A percentile compares a stretch with the other conserved stretches of the same genome.
These are phyloP conservation scores for Microplitis deprimator DNA, from an alignment of 2,888 invertebrate species.

Conservation along the genomic window DNA sequence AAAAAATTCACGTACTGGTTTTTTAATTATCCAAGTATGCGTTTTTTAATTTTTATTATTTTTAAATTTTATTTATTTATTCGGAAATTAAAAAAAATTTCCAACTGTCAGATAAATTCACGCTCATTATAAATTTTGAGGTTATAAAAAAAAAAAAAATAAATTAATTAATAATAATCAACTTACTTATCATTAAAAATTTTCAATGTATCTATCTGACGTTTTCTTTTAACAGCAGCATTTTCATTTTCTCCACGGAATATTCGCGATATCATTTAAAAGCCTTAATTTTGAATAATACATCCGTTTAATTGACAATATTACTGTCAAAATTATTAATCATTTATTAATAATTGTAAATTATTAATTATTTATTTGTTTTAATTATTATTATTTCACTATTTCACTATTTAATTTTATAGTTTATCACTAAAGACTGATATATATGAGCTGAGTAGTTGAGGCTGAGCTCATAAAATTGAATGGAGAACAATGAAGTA, in stretches of 20 bases:
- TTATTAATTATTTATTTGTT: background rate
- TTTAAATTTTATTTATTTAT: too few relatives aligned
- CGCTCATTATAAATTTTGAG: conserved; percentile 41
- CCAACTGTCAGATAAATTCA: too few relatives aligned
- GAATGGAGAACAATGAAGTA: background rate
- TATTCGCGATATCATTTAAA: conserved; percentile 71
- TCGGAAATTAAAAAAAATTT: too few relatives aligned
- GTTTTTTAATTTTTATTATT: too few relatives aligned
- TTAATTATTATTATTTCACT: background rate
- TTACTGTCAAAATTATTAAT: background rate
- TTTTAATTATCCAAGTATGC: too few relatives aligned
- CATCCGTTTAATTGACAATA: conserved; percentile 61
- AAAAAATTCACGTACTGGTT: too few relatives aligned
- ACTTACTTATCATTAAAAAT: conserved; percentile 85
- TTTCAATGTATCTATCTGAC: conserved; percentile 86
- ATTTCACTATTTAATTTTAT: background rate
- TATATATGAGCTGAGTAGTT: background rate
- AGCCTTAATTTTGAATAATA: conserved; percentile 65
- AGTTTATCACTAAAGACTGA: background rate
- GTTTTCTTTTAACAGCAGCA: conserved; percentile 74
- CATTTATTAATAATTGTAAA: background rate
- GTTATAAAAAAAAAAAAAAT: conserved; percentile 50
- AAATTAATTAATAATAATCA: conserved; percentile 38
- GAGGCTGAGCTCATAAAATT: background rate
- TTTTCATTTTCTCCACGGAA: conserved; percentile 71